Conservation (phyloP, 2,113 vertebrate genomes). For the Ia io region DNA sequence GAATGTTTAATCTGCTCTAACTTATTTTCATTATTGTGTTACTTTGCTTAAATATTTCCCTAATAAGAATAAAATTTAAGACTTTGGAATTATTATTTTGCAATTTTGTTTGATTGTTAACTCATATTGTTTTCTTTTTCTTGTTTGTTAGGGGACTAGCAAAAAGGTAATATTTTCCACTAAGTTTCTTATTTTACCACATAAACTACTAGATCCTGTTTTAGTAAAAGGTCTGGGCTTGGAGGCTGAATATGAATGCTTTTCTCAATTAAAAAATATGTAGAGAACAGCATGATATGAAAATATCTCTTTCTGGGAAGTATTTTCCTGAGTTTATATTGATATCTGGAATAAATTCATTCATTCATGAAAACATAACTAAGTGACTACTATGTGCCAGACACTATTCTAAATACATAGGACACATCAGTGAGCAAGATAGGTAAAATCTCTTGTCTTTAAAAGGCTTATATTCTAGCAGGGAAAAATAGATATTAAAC, state of each 20-base stretch:
- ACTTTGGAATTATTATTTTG: constrained; percentile 55
- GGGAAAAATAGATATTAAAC: not conserved
- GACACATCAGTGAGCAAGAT: not conserved
- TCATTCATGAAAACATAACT: not conserved
- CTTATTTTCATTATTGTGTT: constrained; percentile 32
- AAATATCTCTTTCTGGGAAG: not conserved
- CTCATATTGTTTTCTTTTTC: constrained; percentile 22
- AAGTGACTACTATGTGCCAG: not conserved
- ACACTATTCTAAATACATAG: not conserved
- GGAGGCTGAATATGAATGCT: constrained; percentile 9
- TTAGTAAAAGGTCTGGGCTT: constrained; percentile 20
- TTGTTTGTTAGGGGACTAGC: not conserved
- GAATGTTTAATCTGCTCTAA: constrained; percentile 53
- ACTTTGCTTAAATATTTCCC: constrained; percentile 52
- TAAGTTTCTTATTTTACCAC: not conserved
- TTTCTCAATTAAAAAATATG: constrained; percentile 19
- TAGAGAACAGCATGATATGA: not conserved
- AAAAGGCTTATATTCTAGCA: not conserved
- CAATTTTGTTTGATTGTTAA: constrained; percentile 24
- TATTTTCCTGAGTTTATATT: not conserved
- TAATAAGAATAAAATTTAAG: constrained; percentile 43
- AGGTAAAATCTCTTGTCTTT: not conserved
- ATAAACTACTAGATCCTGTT: not conserved
- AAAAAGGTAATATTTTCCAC: not conserved
- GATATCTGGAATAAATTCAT: not conserved